Evolutionary conservation across 2,113 vertebrate species (phyloP), one percentile per base, ranked within the genome.

Genomic region (Ceratotherium simum): DNA sequence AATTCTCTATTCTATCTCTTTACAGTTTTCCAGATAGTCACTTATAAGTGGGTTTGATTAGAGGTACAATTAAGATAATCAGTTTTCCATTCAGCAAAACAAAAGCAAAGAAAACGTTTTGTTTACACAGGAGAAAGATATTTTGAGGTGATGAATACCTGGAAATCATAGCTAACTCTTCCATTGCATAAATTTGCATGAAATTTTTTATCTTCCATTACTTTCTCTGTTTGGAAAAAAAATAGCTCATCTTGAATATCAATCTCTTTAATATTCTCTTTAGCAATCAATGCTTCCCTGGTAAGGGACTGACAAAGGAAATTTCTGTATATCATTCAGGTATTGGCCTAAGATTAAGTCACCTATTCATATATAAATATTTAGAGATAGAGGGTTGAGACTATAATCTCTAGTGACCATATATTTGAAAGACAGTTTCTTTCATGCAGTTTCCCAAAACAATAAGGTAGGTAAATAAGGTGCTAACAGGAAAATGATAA

Each of bases 161-260:
- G 31, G 11, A 98, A 93, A 96, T 85, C 93, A 97, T 6, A 93
- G 64, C 42, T 98, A 95, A 80, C 93, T 94, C 54, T 97, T 33
- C 56, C 78, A 95, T 10, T 60, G 88, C 60, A 98, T 33, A 78
- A 31, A 97, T 96, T 4, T 97, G 58, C 65, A 96, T 92, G 23
- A 84, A 86, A 90, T 25, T 3, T 0, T 67, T 90, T 97, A 60
- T 56, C 78, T 33, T 97, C 46, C 91, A 60, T 62, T 97, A 69
- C 18, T 29, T 94, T 89, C 93, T 86, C 64, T 95, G 16, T 91
- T 97, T 93, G 85, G 48, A 79, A 42, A 88, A 83, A 8, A 5
- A 85, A 86, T 4, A 81, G n/a, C 33, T 84, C 36, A 51, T 67
- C 64, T 84, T 33, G 1, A 3, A 82, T 80, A 98, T 81, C 54